Percentiles rank a stretch among this genome's conserved stretches.
Conservation (phyloP, 2,888 invertebrate genomes). For the Drosophila maculinotata region DNA sequence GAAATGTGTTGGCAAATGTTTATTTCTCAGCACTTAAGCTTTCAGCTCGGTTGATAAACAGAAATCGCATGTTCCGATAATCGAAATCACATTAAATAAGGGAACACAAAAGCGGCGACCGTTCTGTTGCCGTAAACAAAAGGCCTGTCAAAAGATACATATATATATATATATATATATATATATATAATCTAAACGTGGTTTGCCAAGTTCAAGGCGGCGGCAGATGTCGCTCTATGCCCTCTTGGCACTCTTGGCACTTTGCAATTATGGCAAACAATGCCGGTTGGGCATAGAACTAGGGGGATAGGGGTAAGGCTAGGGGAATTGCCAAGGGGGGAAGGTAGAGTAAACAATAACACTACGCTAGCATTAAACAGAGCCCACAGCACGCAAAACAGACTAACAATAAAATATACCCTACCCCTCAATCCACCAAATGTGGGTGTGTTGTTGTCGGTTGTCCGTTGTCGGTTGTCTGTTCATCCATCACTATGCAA, state of each 20-base stretch:
- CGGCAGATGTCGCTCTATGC: slow-evolving; percentile 40
- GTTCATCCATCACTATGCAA: slow-evolving; percentile 44
- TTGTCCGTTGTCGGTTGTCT: slow-evolving; percentile 31
- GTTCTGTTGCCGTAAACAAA: slow-evolving; percentile 57
- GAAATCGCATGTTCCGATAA: slow-evolving; percentile 63
- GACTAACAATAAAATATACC: slow-evolving; percentile 50
- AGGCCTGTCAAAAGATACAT: slow-evolving; percentile 54
- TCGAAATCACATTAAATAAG: slow-evolving; percentile 52
- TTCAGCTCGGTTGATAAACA: slow-evolving; percentile 47
- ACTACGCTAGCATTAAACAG: slow-evolving; percentile 47
- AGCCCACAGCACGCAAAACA: slow-evolving; percentile 42
- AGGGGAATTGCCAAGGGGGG: not conserved
- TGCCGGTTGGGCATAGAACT: slow-evolving; percentile 7
- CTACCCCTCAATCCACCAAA: slow-evolving; percentile 31
- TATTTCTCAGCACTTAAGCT: slow-evolving; percentile 61
- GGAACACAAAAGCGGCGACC: slow-evolving; percentile 18
- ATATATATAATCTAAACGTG: slow-evolving; percentile 17
- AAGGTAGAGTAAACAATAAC: slow-evolving; percentile 45
- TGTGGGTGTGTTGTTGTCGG: slow-evolving; percentile 68
- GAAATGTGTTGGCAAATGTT: slow-evolving; percentile 61
- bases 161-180: not conserved
- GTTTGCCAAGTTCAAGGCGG: slow-evolving; percentile 72
- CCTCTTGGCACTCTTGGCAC: slow-evolving; percentile 27
- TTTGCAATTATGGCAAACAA: slow-evolving; percentile 63
- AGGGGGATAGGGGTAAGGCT: not conserved